A percentile compares a stretch with the other conserved stretches of the same genome.
phyloP scores from a whole-genome alignment of 1,140 invertebrate genomes.

The Euura lappo region DNA sequence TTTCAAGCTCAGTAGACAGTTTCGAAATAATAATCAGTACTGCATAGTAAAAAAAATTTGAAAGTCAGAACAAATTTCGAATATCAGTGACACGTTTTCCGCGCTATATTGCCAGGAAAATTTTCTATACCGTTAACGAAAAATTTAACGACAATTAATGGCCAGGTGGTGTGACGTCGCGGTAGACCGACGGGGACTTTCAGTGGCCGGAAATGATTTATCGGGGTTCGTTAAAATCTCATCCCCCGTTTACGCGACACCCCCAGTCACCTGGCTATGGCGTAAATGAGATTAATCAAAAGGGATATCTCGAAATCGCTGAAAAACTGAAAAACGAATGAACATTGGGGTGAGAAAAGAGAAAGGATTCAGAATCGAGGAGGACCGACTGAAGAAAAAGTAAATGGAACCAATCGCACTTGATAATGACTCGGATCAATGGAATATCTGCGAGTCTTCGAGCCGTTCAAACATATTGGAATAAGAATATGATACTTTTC shows the following conservation, averaged over 20 bases:
- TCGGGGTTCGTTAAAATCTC: neutral
- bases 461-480: too few relatives aligned
- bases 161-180: neutral
- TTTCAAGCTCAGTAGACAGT: neutral
- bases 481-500: too few relatives aligned
- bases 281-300: conserved; percentile 5
- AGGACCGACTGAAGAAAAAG: too few relatives aligned
- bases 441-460: too few relatives aligned
- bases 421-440: too few relatives aligned
- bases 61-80: neutral
- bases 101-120: neutral
- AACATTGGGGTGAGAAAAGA: too few relatives aligned
- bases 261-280: neutral
- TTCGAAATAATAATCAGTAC: neutral
- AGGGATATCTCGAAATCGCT: neutral
- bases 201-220: conserved; percentile 5
- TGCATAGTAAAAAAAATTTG: neutral
- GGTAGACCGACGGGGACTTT: conserved; percentile 1
- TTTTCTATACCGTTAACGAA: neutral
- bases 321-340: too few relatives aligned
- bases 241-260: neutral
- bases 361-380: too few relatives aligned
- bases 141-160: conserved; percentile 6
- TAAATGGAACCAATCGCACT: too few relatives aligned
- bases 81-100: neutral